A percentile compares a stretch with the other conserved stretches of the same genome.
Conservation (phyloP, 2,797 vertebrate genomes). For the Amblyraja radiata region DNA sequence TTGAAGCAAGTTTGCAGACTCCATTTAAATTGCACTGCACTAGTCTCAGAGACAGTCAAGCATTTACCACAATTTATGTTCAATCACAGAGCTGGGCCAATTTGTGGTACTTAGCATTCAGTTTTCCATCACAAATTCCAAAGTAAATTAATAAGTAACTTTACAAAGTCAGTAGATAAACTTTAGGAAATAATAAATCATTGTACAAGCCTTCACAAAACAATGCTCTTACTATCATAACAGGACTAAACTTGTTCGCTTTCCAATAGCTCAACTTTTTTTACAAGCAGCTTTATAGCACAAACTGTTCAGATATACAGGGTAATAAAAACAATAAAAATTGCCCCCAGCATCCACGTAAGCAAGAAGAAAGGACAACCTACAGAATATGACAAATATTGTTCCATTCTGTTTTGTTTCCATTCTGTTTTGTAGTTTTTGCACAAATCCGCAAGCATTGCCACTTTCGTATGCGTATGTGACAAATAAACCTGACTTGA, state of each 20-base stretch:
- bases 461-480: too few relatives aligned
- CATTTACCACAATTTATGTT: constrained; percentile 42
- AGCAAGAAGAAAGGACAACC: not conserved
- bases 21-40: constrained; percentile 41
- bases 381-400: not conserved
- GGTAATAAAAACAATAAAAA: not conserved
- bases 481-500: too few relatives aligned
- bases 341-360: not conserved
- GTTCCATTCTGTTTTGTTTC: too few relatives aligned
- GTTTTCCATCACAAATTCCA: not conserved
- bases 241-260: not conserved
- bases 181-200: not conserved
- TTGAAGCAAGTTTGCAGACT: not conserved
- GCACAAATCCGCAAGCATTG: too few relatives aligned
- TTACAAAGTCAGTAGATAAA: not conserved
- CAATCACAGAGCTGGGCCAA: not conserved
- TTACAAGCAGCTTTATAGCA: not conserved
- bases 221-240: not conserved
- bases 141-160: not conserved
- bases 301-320: not conserved
- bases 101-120: not conserved
- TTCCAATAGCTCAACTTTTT: not conserved
- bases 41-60: constrained; percentile 24
- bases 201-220: not conserved
- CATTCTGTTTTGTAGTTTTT: too few relatives aligned